These are phyloP conservation scores for Glaucidium brasilianum DNA, from an alignment of 2,113 vertebrate genomes.

Conservation along the genomic window DNA sequence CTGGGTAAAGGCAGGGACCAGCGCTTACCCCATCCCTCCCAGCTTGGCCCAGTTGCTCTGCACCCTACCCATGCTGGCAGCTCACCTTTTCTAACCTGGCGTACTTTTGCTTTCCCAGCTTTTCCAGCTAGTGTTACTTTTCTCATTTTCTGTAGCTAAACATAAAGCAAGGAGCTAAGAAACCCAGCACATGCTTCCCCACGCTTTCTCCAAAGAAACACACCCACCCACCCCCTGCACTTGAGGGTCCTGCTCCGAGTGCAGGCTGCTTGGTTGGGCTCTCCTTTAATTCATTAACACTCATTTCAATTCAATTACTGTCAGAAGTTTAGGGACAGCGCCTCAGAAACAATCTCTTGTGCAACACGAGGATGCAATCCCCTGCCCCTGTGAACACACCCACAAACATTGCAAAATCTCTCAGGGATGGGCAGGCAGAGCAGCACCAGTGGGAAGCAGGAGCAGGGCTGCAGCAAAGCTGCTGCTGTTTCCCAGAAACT, in stretches of 20 bases:
- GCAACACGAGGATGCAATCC: neutral
- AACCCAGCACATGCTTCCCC: neutral
- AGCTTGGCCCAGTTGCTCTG: neutral
- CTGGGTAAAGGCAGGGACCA: neutral
- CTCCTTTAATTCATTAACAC: neutral
- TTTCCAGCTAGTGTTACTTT: neutral
- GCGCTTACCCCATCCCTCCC: rapidly evolving
- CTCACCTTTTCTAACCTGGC: neutral
- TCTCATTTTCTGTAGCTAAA: neutral
- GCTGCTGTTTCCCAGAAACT: neutral
- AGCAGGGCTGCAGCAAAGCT: neutral
- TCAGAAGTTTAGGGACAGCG: neutral
- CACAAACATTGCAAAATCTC: neutral
- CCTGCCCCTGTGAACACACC: neutral
- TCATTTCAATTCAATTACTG: neutral
- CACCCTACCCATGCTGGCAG: neutral
- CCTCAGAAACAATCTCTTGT: neutral
- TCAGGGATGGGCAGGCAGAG: rapidly evolving
- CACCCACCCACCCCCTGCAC: rapidly evolving
- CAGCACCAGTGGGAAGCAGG: neutral
- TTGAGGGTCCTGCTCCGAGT: rapidly evolving
- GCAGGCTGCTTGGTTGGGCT: neutral
- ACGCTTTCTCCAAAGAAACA: neutral
- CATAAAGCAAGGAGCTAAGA: neutral
- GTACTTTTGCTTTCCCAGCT: neutral